Percentiles rank a stretch among this genome's conserved stretches.
phyloP scores from a whole-genome alignment of 2,888 invertebrate genomes.

The Neoascia interrupta region DNA sequence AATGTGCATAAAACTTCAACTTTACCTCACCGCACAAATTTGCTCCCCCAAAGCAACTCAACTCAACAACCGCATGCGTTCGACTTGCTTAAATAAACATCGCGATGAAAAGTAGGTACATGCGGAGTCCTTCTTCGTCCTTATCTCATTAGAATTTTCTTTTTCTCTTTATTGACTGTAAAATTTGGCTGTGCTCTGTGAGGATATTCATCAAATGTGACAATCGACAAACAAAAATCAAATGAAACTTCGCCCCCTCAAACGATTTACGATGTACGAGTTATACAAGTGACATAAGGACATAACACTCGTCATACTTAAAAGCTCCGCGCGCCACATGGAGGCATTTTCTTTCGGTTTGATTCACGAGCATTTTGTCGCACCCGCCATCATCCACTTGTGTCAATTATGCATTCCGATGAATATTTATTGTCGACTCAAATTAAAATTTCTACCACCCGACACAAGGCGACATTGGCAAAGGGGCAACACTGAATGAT shows the following conservation, averaged over 20 bases:
- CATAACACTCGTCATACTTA: not conserved
- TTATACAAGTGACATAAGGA: not conserved
- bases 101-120: not conserved
- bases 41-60: conserved; percentile 14
- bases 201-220: not conserved
- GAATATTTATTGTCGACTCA: conserved; percentile 62
- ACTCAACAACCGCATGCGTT: not conserved
- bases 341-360: conserved; percentile 35
- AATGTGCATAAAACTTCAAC: conserved; percentile 29
- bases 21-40: conserved; percentile 1
- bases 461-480: too few species aligned
- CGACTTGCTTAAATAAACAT: not conserved
- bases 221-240: conserved; percentile 22
- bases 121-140: not conserved
- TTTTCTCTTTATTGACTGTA: conserved; percentile 20
- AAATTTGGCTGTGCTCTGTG: conserved; percentile 2
- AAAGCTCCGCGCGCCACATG: not conserved
- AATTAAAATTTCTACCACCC: conserved; percentile 51
- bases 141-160: conserved; percentile 12
- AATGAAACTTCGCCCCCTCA: too few species aligned
- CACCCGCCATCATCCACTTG: conserved; percentile 47
- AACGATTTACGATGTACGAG: conserved; percentile 3
- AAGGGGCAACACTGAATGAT: conserved; percentile 27
- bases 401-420: conserved; percentile 67
- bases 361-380: conserved; percentile 50